Percentiles rank a stretch among this genome's conserved stretches.
Evolutionary conservation across 1,140 invertebrate genomes (phyloP).

Genomic region (Rhizoglyphus robini): DNA sequence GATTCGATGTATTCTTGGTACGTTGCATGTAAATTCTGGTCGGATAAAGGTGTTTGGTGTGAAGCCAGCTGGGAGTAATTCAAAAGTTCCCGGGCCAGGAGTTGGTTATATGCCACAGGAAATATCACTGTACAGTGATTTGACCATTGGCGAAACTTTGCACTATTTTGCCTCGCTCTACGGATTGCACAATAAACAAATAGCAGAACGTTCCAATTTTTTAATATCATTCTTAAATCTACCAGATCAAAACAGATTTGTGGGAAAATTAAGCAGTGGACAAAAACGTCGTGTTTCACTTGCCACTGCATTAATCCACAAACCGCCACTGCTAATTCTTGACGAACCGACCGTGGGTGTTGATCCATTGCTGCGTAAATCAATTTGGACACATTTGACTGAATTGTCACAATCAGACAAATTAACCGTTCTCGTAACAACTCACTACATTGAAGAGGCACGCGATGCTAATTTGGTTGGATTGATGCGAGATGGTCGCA

Average conservation of each 20-base stretch:
- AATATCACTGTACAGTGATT: conserved; percentile 56
- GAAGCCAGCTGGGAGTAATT: conserved; percentile 53
- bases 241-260: too few relatives aligned
- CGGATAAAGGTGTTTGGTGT: conserved; percentile 33
- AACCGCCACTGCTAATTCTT: conserved; percentile 35
- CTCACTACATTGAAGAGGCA: conserved; percentile 38
- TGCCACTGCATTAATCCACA: conserved; percentile 59
- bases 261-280: conserved; percentile 55
- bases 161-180: conserved; percentile 92
- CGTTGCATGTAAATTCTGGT: conserved; percentile 12
- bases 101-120: conserved; percentile 63
- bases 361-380: conserved; percentile 31
- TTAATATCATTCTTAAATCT: too few relatives aligned
- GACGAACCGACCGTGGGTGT: conserved; percentile 37
- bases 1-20: conserved; percentile 30
- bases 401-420: conserved; percentile 30
- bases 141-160: conserved; percentile 85
- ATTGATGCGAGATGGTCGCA: conserved; percentile 20
- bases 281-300: conserved; percentile 82
- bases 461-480: conserved; percentile 41
- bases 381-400: conserved; percentile 26
- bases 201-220: too few relatives aligned
- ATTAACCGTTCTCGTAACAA: conserved; percentile 39
- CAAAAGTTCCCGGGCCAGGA: conserved; percentile 69
- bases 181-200: conserved; percentile 2